Evolutionary conservation across 2,113 vertebrate species (phyloP).

Genomic region (Casuarius casuarius): DNA sequence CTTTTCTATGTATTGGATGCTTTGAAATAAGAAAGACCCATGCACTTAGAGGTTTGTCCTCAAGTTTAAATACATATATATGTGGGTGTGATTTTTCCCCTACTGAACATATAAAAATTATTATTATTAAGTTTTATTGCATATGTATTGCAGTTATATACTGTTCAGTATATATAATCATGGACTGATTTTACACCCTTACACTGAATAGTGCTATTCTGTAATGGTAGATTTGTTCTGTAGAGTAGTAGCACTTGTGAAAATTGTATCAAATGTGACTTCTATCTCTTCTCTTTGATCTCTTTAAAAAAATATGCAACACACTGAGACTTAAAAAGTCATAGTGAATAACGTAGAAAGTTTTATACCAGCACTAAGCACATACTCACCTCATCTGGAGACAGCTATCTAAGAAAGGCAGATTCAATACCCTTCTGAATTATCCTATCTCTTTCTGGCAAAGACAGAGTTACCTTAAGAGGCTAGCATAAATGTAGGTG

Average conservation of each 20-base stretch:
- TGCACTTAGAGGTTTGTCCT: neutral
- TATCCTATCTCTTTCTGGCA: neutral
- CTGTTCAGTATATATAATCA: neutral
- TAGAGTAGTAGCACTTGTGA: neutral
- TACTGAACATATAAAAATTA: no score
- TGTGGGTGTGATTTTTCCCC: no score
- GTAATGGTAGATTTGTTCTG: neutral
- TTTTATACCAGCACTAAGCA: neutral
- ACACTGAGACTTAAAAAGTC: neutral
- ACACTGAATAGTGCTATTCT: neutral
- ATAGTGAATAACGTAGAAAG: neutral
- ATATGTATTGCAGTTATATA: neutral
- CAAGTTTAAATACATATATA: neutral
- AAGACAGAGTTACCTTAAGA: neutral
- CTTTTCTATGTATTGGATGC: neutral
- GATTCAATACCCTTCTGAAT: neutral
- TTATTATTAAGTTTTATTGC: no score
- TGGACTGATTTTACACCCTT: neutral
- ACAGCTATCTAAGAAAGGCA: neutral
- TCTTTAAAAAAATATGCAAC: neutral
- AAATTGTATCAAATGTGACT: neutral
- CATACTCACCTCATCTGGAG: neutral
- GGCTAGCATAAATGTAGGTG: neutral
- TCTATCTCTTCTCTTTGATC: neutral
- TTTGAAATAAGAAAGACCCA: neutral